phyloP scores from a whole-genome alignment of 2,888 invertebrate species.

The Cryptocephalus moraei region DNA sequence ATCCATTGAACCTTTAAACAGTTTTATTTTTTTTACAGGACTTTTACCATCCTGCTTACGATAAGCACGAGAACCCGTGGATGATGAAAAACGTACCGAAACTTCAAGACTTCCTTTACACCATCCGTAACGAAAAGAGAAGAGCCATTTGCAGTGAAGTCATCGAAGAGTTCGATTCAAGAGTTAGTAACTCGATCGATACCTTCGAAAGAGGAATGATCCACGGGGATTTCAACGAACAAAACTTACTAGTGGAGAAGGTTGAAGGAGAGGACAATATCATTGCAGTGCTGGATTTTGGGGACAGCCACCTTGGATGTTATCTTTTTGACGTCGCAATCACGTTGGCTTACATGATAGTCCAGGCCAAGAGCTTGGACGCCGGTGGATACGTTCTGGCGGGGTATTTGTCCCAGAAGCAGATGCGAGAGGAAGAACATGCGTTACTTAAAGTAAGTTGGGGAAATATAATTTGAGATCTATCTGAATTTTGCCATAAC shows the following conservation, averaged over 20 bases:
- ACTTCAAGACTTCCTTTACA: constrained; percentile 59
- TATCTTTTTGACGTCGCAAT: constrained; percentile 79
- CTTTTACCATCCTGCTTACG: constrained; percentile 63
- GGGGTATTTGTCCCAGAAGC: constrained; percentile 58
- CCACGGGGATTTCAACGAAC: constrained; percentile 88
- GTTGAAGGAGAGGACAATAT: constrained; percentile 45
- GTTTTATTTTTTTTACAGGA: constrained; percentile 38
- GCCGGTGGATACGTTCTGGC: constrained; percentile 62
- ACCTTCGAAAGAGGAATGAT: constrained; percentile 61
- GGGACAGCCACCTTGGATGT: constrained; percentile 65
- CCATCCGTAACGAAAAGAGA: constrained; percentile 52
- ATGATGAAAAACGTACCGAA: constrained; percentile 59
- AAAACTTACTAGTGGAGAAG: constrained; percentile 56
- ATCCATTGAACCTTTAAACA: too few species aligned
- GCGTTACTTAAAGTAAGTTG: constrained; percentile 51
- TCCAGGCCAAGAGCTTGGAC: constrained; percentile 50
- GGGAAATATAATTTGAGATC: too few species aligned
- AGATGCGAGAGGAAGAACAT: constrained; percentile 53
- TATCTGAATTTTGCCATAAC: too few species aligned
- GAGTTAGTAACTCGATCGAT: constrained; percentile 48
- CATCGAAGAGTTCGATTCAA: constrained; percentile 52
- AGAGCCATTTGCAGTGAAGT: constrained; percentile 49
- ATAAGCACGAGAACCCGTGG: constrained; percentile 62
- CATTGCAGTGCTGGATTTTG: constrained; percentile 74
- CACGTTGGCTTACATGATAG: constrained; percentile 68